Evolutionary conservation across 2,113 vertebrate genomes (phyloP), one percentile per base, ranked within the genome.

Genomic region (Coptodon rendalli): DNA sequence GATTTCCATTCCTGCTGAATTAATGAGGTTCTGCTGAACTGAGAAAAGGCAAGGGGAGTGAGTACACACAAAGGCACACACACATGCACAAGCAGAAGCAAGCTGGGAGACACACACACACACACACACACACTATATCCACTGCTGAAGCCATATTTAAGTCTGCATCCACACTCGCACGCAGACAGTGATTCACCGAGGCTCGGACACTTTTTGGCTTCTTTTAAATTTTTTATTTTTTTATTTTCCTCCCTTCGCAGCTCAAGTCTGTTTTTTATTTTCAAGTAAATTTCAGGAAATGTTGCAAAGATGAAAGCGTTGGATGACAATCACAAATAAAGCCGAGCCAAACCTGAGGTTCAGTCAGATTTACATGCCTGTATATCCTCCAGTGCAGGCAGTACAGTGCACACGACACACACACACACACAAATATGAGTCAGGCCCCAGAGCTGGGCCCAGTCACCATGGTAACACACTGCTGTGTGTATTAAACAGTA

Each of bases 21-120:
- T 97, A 97, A 97, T 97, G 97, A 97, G 97, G 95, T 97, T 97
- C 96, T 95, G 95, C 96, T 96, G 96, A 96, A 96, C 96, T 92
- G 96, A 96, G 96, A 95, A 95, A 95, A 93, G 90, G 92, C 95
- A 93, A 91, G 82, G 86, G 71, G 84, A 92, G 90, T 91, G 87
- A 82, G 50, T 22, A 85, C 56, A 86, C 88, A 85, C 89, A 89
- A 88, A 91, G 68, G 76, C 78, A 87, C 87, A 88, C 78, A 94
- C 79, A 93, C 85, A 79, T 36, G 45, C 73, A 78, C 71, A 78
- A 50, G 27, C 73, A 79, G 27, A 53, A 50, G 14, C 73, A 79
- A 80, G 76, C 48, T 36, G 50, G 76, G 19, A 76, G 71, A 83
- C 40, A 68, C 31, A 57, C 53, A 45, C 78, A 59, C 61, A 91